Percentiles rank a stretch among this genome's conserved stretches.
Evolutionary conservation across 1,140 invertebrate species (phyloP).

Genomic region (Calliopsis andreniformis): DNA sequence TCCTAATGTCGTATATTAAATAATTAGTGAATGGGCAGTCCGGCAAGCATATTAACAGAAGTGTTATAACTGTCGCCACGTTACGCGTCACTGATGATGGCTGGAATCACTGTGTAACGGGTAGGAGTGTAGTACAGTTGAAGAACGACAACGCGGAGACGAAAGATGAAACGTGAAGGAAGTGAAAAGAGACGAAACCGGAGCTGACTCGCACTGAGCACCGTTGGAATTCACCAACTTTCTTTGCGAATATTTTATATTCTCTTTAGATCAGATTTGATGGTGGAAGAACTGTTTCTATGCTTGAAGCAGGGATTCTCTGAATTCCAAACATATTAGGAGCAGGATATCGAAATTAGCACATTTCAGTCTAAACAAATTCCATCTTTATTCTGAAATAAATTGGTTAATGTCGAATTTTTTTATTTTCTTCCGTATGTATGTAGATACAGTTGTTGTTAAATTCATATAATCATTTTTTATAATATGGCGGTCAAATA

Average conservation of each 20-base stretch:
- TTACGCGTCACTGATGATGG: background rate
- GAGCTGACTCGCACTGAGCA: background rate
- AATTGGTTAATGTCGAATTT: too few relatives aligned
- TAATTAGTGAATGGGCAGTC: background rate
- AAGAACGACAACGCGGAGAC: constrained; percentile 3
- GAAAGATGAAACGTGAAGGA: constrained; percentile 11
- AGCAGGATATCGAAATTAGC: too few relatives aligned
- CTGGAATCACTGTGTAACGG: constrained; percentile 28
- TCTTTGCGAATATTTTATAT: constrained; percentile 31
- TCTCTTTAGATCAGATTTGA: too few relatives aligned
- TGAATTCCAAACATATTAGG: too few relatives aligned
- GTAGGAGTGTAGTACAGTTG: constrained; percentile 21
- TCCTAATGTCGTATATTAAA: too few relatives aligned
- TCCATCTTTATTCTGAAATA: too few relatives aligned
- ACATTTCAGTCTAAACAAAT: too few relatives aligned
- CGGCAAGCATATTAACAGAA: constrained; percentile 10
- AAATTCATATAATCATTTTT: too few relatives aligned
- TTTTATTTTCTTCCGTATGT: too few relatives aligned
- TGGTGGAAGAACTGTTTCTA: background rate
- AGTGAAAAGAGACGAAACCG: background rate
- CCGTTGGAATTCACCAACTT: constrained; percentile 23
- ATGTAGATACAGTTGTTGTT: too few relatives aligned
- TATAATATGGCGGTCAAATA: too few relatives aligned
- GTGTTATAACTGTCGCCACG: constrained; percentile 16
- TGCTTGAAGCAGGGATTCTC: too few relatives aligned